A percentile compares a stretch with the other conserved stretches of the same genome.
phyloP scores from a whole-genome alignment of 2,113 vertebrate genomes.

The Uropsilus gracilis region DNA sequence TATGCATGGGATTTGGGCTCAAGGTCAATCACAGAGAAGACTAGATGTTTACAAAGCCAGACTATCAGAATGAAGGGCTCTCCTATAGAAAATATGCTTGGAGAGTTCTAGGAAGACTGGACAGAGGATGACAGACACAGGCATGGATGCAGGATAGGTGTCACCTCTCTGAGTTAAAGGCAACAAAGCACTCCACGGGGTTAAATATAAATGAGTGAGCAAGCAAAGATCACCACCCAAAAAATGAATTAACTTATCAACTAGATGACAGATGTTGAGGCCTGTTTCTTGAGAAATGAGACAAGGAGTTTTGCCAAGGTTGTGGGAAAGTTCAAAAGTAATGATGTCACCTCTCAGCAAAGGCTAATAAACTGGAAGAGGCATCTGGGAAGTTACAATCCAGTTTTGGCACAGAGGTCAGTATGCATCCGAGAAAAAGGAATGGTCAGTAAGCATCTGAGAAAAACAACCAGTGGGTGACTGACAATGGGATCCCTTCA shows the following conservation, averaged over 20 bases:
- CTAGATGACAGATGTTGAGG: background rate
- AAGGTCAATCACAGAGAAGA: background rate
- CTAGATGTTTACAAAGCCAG: background rate
- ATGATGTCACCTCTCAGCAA: conserved; percentile 45
- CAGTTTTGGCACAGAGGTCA: conserved; percentile 6
- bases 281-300: background rate
- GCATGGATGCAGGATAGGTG: background rate
- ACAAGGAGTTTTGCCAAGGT: background rate
- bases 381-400: conserved; percentile 21
- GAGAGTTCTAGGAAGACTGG: background rate
- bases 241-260: background rate
- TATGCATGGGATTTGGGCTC: background rate
- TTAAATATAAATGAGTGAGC: background rate
- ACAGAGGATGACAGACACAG: background rate
- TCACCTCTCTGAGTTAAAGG: background rate
- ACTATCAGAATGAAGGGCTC: background rate
- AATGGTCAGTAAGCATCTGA: background rate
- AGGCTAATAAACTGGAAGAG: background rate
- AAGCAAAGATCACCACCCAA: background rate
- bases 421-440: conserved; percentile 56
- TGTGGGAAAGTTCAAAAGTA: background rate
- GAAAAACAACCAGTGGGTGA: conserved; percentile 72
- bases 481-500: conserved; percentile 79
- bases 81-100: background rate
- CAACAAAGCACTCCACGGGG: background rate